Evolutionary conservation across 1,140 invertebrate genomes (phyloP), one percentile per base, ranked within the genome.

Genomic region (Magallana angulata): DNA sequence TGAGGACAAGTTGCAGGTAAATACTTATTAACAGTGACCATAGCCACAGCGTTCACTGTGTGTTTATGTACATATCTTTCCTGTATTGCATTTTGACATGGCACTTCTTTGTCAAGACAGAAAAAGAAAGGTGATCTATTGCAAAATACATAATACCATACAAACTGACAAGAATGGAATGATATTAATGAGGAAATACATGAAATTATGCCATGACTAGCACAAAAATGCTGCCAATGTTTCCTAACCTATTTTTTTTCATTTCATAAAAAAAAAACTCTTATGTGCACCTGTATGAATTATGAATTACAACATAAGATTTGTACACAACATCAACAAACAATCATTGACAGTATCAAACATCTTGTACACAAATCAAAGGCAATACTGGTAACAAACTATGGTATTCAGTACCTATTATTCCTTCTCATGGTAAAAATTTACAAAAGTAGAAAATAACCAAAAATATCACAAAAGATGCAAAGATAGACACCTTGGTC

Each of bases 391-490:
- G 12, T 62, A 62, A 12, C 60, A 62, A 62, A 76, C 36, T 48
- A 48, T 24, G 24, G 24, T 24, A 24, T 48, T 48, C 36, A 48
- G 36, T 48, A 48, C 36, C 36, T 48, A 48, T 5, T 48, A 4
- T 48, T 48, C 5, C 36, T 48, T 12, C 12, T 30, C 12, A 24
- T 30, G 24, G 68, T 76, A 71, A 30, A 71, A 71, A 71, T 71
- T 71, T 71, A 76, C 68, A 76, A 76, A 76, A 76, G 68, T 76
- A 76, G 24, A 36, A 62, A 62, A 62, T 62, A 76, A 76, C 18
- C 24, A 68, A 76, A 76, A 76, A 76, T 76, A 24, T 76, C 68
- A 76, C 68, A 76, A 76, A 76, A 76, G 60, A 76, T 76, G 68
- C 68, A 18, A 18, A 18, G 24, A 12, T 30, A 76, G 68, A 76